These are phyloP conservation scores for Drosophila malerkotliana DNA, from an alignment of 1,140 invertebrate genomes.

Conservation along the genomic window DNA sequence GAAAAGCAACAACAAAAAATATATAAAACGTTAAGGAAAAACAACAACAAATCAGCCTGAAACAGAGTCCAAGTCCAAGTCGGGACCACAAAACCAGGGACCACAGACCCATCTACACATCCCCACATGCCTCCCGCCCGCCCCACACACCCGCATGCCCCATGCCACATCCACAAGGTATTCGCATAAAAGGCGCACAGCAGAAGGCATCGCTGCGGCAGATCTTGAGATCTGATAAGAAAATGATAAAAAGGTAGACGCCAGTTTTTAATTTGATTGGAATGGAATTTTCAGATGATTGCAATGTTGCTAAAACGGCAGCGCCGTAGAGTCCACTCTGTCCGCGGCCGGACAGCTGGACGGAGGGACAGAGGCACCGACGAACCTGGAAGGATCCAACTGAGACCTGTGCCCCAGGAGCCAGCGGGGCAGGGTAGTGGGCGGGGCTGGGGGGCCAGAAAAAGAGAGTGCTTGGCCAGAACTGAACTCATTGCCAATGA, in stretches of 20 bases:
- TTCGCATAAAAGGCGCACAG: conserved; percentile 76
- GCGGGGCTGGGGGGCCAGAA: background rate
- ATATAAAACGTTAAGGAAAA: conserved; percentile 58
- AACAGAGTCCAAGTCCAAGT: conserved; percentile 52
- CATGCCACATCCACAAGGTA: conserved; percentile 44
- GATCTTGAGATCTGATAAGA: conserved; percentile 84
- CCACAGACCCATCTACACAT: conserved; percentile 61
- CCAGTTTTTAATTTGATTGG: conserved; percentile 84
- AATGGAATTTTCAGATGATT: conserved; percentile 83
- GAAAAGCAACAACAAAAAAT: conserved; percentile 46
- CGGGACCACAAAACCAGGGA: conserved; percentile 31
- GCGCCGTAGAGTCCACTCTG: conserved; percentile 59
- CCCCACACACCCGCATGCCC: conserved; percentile 28
- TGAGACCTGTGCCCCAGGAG: conserved; percentile 17
- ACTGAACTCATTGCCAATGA: conserved; percentile 52
- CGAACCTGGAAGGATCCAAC: conserved; percentile 23
- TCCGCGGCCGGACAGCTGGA: conserved; percentile 12
- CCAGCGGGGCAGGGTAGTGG: background rate
- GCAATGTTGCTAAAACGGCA: conserved; percentile 81
- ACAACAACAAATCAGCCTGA: conserved; percentile 67
- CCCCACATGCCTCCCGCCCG: conserved; percentile 18
- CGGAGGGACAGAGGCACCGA: conserved; percentile 2
- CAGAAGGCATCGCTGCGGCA: conserved; percentile 80
- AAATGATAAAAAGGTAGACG: conserved; percentile 84
- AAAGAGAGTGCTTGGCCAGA: conserved; percentile 24